phyloP scores from a whole-genome alignment of 1,140 invertebrate species.

The Achatina immaculata region DNA sequence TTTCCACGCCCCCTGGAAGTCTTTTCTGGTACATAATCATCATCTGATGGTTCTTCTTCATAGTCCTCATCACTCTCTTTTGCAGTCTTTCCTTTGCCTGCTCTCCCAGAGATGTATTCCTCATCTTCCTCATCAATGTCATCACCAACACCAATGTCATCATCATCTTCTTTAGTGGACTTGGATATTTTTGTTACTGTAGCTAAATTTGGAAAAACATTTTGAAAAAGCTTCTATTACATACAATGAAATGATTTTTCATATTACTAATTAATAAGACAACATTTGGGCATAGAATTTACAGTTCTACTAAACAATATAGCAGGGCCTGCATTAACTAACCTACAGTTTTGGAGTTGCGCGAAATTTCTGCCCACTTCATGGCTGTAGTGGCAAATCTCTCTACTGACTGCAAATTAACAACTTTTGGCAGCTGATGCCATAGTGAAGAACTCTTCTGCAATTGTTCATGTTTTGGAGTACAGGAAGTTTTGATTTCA shows the following conservation, averaged over 20 bases:
- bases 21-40: conserved; percentile 44
- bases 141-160: conserved; percentile 49
- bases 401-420: no score
- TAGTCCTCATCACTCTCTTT: conserved; percentile 23
- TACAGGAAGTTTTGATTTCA: no score
- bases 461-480: no score
- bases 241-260: not conserved
- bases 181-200: conserved; percentile 22
- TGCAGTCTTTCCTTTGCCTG: conserved; percentile 3
- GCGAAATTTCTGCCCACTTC: no score
- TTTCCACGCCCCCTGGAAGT: conserved; percentile 6
- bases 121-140: conserved; percentile 52
- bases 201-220: conserved; percentile 1
- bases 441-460: no score
- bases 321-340: no score
- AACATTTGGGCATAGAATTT: no score
- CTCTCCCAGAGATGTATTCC: conserved; percentile 38
- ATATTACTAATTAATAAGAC: not conserved
- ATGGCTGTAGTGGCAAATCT: no score
- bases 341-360: no score
- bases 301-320: no score
- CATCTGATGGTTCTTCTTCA: conserved; percentile 37
- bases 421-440: no score
- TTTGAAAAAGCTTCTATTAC: not conserved
- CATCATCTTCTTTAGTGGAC: conserved; percentile 8